A percentile compares a stretch with the other conserved stretches of the same genome.
These are phyloP conservation scores for Caenorhabditis imperialis DNA, from an alignment of 2,888 invertebrate species.

Conservation along the genomic window DNA sequence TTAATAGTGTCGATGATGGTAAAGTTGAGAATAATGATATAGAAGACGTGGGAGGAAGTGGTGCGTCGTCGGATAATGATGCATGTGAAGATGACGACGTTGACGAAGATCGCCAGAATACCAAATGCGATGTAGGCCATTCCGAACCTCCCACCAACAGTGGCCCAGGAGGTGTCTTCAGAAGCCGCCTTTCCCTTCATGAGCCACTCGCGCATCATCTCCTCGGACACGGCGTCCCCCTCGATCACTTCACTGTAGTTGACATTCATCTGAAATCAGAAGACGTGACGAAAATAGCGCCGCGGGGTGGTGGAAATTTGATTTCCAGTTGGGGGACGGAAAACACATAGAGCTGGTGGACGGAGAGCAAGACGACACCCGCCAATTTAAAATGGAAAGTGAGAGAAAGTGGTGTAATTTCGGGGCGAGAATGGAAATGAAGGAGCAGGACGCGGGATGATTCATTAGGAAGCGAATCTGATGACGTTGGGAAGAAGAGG, in stretches of 20 bases:
- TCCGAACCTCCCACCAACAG: constrained; percentile 54
- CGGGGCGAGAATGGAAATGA: constrained; percentile 11
- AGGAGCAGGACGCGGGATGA: constrained; percentile 7
- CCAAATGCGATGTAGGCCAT: constrained; percentile 57
- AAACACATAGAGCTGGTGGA: neutral
- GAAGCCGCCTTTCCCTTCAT: constrained; percentile 12
- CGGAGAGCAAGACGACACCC: constrained; percentile 13
- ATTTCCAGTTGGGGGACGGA: neutral
- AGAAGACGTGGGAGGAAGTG: constrained; percentile 66
- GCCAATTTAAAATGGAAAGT: constrained; percentile 7
- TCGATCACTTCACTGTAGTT: constrained; percentile 8
- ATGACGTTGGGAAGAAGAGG: constrained; percentile 1
- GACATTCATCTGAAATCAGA: constrained; percentile 4
- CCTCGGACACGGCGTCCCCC: constrained; percentile 22
- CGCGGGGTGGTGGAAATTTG: neutral
- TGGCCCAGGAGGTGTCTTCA: constrained; percentile 31
- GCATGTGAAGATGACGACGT: constrained; percentile 54
- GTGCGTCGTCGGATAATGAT: constrained; percentile 52
- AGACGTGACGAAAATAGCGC: neutral
- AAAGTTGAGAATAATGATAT: constrained; percentile 70
- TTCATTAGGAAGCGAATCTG: constrained; percentile 5
- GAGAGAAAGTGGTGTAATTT: constrained; percentile 17
- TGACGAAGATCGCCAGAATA: constrained; percentile 56
- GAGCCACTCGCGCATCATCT: constrained; percentile 41
- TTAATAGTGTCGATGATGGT: constrained; percentile 68